These are phyloP conservation scores for Addax nasomaculatus DNA, from an alignment of 2,113 vertebrate genomes.

Conservation along the genomic window DNA sequence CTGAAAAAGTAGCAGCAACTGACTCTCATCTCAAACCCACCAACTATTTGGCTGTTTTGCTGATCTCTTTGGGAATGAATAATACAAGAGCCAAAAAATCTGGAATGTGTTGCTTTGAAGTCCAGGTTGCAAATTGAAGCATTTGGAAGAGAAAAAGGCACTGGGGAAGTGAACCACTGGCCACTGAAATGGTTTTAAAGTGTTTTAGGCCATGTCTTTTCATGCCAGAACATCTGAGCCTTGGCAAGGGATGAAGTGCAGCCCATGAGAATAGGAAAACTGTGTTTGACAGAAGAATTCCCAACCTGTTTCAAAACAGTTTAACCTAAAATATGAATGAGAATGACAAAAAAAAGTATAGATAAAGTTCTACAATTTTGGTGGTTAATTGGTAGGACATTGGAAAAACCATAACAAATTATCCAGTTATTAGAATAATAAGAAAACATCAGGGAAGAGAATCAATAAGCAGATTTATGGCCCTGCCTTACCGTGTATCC, in stretches of 20 bases:
- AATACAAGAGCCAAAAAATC: slow-evolving; percentile 48
- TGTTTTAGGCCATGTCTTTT: slow-evolving; percentile 24
- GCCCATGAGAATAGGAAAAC: slow-evolving; percentile 10
- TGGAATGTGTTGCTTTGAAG: slow-evolving; percentile 56
- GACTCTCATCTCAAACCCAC: slow-evolving; percentile 24
- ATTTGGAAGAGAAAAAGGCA: slow-evolving; percentile 40
- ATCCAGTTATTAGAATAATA: not conserved
- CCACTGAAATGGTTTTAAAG: slow-evolving; percentile 48
- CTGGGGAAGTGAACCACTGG: not conserved
- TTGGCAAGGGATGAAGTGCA: slow-evolving; percentile 39
- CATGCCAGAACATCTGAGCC: slow-evolving; percentile 27
- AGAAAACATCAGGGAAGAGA: not conserved
- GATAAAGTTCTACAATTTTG: not conserved
- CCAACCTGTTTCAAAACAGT: not conserved
- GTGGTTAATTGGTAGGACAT: not conserved
- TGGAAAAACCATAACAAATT: not conserved
- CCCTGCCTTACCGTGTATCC: not conserved
- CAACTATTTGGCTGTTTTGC: slow-evolving; percentile 20
- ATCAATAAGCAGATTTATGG: not conserved
- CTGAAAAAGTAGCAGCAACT: slow-evolving; percentile 4
- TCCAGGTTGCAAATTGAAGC: slow-evolving; percentile 25
- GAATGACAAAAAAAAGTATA: not conserved
- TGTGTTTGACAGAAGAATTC: slow-evolving; percentile 37
- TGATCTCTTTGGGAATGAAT: slow-evolving; percentile 39
- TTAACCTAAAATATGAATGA: slow-evolving; percentile 21